Evolutionary conservation across 2,113 vertebrate genomes (phyloP).

Genomic region (Sturnira hondurensis): DNA sequence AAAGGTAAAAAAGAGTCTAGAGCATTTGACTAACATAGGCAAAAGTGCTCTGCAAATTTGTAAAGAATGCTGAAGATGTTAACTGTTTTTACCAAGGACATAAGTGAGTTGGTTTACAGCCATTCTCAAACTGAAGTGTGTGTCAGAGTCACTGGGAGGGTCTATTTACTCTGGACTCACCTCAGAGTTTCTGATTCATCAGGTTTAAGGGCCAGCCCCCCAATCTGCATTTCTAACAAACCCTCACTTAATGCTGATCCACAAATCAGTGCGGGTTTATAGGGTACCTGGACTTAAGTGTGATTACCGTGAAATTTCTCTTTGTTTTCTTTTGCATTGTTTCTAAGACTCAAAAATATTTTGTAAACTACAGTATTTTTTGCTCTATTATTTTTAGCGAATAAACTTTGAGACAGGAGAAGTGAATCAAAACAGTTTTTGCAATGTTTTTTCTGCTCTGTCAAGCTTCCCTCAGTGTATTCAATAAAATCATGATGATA

Average conservation of each 20-base stretch:
- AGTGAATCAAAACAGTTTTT: background rate
- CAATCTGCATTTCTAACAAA: background rate
- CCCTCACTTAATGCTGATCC: background rate
- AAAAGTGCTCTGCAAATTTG: background rate
- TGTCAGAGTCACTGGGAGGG: background rate
- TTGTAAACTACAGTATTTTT: background rate
- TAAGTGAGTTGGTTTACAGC: background rate
- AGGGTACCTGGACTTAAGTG: background rate
- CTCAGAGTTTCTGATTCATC: background rate
- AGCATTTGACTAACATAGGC: background rate
- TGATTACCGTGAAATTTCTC: background rate
- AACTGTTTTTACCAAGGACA: background rate
- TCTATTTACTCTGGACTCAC: background rate
- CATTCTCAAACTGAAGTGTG: background rate
- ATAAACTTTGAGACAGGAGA: background rate
- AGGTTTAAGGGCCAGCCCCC: background rate
- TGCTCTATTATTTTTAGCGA: background rate
- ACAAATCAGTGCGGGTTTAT: background rate
- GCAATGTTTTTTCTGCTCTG: background rate
- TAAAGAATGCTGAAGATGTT: background rate
- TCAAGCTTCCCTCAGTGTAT: background rate
- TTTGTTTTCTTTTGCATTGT: background rate
- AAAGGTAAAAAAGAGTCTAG: background rate
- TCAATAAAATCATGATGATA: background rate
- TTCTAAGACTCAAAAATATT: background rate